Evolutionary conservation across 2,113 vertebrate species (phyloP).

Genomic region (Heterotilapia buettikoferi): DNA sequence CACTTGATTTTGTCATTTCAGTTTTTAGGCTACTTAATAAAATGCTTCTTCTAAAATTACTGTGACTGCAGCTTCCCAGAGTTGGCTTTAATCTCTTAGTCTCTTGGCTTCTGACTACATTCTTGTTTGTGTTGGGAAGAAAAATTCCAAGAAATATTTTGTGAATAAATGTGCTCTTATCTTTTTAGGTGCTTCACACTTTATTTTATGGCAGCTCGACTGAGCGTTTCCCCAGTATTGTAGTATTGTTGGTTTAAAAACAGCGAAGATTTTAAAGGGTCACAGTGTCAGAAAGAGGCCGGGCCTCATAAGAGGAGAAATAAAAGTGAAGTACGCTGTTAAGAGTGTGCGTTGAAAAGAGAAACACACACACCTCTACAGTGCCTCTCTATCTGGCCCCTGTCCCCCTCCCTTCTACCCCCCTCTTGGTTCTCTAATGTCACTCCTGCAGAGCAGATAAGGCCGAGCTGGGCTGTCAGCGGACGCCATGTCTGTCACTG

Average conservation of each 20-base stretch:
- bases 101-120: neutral
- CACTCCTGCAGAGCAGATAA: constrained; percentile 54
- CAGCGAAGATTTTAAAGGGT: neutral
- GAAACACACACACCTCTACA: neutral
- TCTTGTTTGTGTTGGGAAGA: neutral
- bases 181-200: accelerated
- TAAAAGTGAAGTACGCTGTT: constrained; percentile 1
- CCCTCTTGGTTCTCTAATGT: constrained; percentile 30
- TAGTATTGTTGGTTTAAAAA: accelerated
- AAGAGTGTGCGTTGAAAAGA: constrained; percentile 23
- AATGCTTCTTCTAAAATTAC: neutral
- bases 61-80: neutral
- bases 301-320: neutral
- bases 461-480: constrained; percentile 27
- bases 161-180: neutral
- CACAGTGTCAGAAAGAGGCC: neutral
- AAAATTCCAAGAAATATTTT: neutral
- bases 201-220: neutral
- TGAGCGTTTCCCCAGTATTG: neutral
- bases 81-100: neutral
- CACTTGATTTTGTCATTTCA: neutral
- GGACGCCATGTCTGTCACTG: constrained; percentile 21
- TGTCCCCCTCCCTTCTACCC: neutral
- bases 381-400: neutral
- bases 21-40: neutral